Percentiles rank a stretch among this genome's conserved stretches.
Conservation (phyloP, 2,113 vertebrate species). For the Corythoichthys haematopterus region DNA sequence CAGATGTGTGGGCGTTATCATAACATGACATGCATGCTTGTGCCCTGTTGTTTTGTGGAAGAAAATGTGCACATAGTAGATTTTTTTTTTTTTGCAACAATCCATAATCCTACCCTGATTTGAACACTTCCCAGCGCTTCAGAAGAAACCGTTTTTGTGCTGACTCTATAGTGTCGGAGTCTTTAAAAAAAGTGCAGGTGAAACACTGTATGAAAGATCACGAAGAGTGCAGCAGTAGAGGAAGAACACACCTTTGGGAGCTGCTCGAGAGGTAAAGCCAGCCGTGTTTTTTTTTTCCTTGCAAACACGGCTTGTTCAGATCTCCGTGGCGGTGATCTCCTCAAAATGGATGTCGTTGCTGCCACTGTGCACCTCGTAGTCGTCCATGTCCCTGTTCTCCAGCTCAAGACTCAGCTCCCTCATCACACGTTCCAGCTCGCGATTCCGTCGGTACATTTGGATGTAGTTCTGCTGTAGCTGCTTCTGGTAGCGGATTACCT, state of each 20-base stretch:
- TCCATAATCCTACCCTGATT: constrained; percentile 62
- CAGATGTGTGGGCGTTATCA: background rate
- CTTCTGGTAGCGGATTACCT: constrained; percentile 96
- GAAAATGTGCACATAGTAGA: constrained; percentile 17
- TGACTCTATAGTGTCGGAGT: constrained; percentile 48
- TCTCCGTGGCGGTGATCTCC: constrained; percentile 88
- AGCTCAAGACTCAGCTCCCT: constrained; percentile 88
- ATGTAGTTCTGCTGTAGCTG: constrained; percentile 98
- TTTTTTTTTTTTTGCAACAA: constrained; percentile 23
- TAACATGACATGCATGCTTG: constrained; percentile 39
- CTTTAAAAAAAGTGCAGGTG: constrained; percentile 24
- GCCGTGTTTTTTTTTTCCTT: constrained; percentile 1
- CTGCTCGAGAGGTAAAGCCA: constrained; percentile 1
- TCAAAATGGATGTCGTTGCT: constrained; percentile 80
- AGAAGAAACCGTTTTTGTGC: constrained; percentile 52
- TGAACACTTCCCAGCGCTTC: constrained; percentile 26
- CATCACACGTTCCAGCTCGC: constrained; percentile 89
- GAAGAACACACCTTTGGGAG: constrained; percentile 45
- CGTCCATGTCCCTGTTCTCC: constrained; percentile 82
- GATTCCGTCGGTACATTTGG: constrained; percentile 95
- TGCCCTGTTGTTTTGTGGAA: constrained; percentile 21
- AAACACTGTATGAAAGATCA: constrained; percentile 29
- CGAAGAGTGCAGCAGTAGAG: constrained; percentile 19
- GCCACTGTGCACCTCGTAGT: constrained; percentile 74
- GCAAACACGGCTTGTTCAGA: constrained; percentile 54